Base-by-base conservation (phyloP, 2,888 invertebrate species). In the Tethea ocularis region DNA sequence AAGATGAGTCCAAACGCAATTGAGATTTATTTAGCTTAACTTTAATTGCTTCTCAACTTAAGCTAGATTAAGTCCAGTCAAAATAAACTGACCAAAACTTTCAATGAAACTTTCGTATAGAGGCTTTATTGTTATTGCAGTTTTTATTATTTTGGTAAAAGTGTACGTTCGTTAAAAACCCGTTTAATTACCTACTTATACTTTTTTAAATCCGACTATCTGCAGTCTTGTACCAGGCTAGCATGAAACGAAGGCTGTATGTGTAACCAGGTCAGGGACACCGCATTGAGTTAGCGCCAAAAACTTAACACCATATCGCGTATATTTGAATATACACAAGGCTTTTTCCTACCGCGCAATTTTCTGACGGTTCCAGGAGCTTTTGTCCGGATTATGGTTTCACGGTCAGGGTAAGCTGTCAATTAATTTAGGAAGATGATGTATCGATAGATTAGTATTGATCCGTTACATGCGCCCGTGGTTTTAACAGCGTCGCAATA, bases 201-300 rank as follows among this genome's bases (percentile, higher is more conserved):
- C 41, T 41, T 41, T 41, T 41, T 41, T 7, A 46, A 15, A 29
- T 53, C 17, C 5, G 29, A 29, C 33, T 33, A 7, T 29, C 66
- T 64, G 69, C 64, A 61, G 66, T 70, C 55, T 65, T 72, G 66
- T 74, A 73, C 76, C 66, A 76, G 74, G 69, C 61, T 55, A 60
- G 58, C 73, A 77, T 78, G 64, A 72, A 72, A 69, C 61, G 77
- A 78, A 77, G 77, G 77, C 69, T 71, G 61, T n/a, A n/a, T n/a
- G n/a, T 68, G 57, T 56, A 72, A 66, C 64, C 72, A 61, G 84
- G 86, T 84, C 86, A 85, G 69, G 85, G 86, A 79, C 83, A 78
- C 80, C 69, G 84, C 84, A 81, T 78, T 73, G 72, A 69, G 74
- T 64, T 69, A 73, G 74, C 71, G 77, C 80, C 79, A 83, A 80